Conservation (phyloP, 2,797 vertebrate species). For the Ibycter americanus region DNA sequence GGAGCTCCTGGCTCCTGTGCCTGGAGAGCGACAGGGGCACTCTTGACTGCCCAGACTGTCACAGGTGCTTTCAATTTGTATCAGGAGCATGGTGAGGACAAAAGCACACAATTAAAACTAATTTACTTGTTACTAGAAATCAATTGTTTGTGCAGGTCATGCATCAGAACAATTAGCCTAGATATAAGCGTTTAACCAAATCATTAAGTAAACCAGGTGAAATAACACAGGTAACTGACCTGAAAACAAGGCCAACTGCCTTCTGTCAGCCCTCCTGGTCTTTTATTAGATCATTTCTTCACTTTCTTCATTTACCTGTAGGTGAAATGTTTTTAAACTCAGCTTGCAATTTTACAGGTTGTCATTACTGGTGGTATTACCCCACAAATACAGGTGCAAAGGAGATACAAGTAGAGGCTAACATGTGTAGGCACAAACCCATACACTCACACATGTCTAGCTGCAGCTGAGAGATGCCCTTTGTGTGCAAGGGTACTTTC, state of each 20-base stretch:
- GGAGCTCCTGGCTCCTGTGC: neutral
- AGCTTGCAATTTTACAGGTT: neutral
- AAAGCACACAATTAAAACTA: neutral
- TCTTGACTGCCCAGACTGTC: neutral
- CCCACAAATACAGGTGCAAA: neutral
- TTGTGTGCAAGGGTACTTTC: neutral
- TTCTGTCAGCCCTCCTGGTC: neutral
- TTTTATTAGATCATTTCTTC: neutral
- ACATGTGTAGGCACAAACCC: neutral
- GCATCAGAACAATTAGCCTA: neutral
- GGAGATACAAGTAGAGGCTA: neutral
- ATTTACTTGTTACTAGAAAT: neutral
- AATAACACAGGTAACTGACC: neutral
- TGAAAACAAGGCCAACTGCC: neutral
- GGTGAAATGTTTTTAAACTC: neutral
- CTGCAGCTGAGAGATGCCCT: neutral
- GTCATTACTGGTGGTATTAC: neutral
- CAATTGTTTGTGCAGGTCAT: neutral
- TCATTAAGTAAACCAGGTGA: neutral
- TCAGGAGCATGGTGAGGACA: neutral
- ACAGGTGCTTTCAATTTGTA: neutral
- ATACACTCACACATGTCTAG: neutral
- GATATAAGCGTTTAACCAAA: neutral
- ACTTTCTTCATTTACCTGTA: neutral
- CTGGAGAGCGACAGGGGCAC: rapidly evolving